phyloP scores from a whole-genome alignment of 2,888 invertebrate genomes.

The Pyrgus malvae region DNA sequence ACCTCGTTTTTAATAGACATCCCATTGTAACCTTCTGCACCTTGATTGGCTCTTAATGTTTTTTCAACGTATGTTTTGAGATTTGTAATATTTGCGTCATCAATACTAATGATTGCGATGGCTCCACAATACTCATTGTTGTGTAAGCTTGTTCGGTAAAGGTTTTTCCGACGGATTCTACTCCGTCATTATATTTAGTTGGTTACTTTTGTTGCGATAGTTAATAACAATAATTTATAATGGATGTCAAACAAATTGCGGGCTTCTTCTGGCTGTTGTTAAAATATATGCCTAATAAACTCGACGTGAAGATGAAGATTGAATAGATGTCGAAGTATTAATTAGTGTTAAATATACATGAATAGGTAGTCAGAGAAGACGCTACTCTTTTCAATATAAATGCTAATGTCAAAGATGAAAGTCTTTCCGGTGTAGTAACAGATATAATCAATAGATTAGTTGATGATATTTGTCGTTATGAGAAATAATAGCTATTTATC shows the following conservation, averaged over 20 bases:
- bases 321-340: constrained; percentile 34
- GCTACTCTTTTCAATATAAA: neutral
- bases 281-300: constrained; percentile 43
- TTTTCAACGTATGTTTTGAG: constrained; percentile 64
- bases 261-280: constrained; percentile 36
- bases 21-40: constrained; percentile 48
- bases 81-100: constrained; percentile 76
- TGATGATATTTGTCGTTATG: too few species aligned
- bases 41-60: constrained; percentile 74
- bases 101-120: constrained; percentile 79
- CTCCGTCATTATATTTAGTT: constrained; percentile 79
- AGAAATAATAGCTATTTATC: too few species aligned
- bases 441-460: neutral
- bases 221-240: constrained; percentile 64
- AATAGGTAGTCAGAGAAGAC: constrained; percentile 9
- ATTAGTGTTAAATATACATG: constrained; percentile 34
- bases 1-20: constrained; percentile 56
- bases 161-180: constrained; percentile 56
- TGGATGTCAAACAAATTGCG: constrained; percentile 46
- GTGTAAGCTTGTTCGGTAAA: constrained; percentile 51
- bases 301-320: constrained; percentile 34
- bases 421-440: neutral
- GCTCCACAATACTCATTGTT: constrained; percentile 77
- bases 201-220: constrained; percentile 55
- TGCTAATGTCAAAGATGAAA: constrained; percentile 1